These are phyloP conservation scores for Branchellion lobata DNA, from an alignment of 2,888 invertebrate species.

Conservation along the genomic window DNA sequence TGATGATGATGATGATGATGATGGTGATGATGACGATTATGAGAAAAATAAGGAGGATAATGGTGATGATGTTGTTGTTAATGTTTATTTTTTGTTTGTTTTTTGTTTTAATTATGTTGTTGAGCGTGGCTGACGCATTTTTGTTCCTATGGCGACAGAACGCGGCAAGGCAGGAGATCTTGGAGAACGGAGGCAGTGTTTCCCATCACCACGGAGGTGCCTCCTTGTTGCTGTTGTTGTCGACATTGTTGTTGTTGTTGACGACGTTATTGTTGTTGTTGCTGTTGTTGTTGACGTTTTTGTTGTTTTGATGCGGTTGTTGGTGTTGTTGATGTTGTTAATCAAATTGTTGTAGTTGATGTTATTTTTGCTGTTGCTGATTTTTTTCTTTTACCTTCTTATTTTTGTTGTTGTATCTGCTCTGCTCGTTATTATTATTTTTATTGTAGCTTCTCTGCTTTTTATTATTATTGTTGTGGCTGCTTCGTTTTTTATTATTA, in stretches of 20 bases:
- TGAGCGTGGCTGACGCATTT: too few species aligned
- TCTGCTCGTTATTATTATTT: background rate
- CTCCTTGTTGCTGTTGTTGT: background rate
- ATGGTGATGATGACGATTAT: background rate
- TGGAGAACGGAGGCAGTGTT: constrained; percentile 84
- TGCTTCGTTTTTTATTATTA: background rate
- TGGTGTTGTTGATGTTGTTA: too few species aligned
- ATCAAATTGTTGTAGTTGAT: too few species aligned
- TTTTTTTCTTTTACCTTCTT: background rate
- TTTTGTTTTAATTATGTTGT: too few species aligned
- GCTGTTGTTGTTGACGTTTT: too few species aligned
- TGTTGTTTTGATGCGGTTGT: too few species aligned
- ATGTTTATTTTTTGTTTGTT: too few species aligned
- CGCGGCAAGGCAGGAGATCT: constrained; percentile 84
- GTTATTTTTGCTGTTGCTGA: too few species aligned
- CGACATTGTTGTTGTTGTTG: background rate
- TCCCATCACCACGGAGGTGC: constrained; percentile 87
- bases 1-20: background rate
- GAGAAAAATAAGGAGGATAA: background rate
- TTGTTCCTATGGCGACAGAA: constrained; percentile 63
- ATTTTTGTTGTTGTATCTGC: background rate
- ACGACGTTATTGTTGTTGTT: background rate
- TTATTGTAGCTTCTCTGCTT: background rate
- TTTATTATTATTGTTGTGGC: background rate
- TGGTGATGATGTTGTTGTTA: background rate